Conservation (phyloP, 2,797 vertebrate genomes). For the Aldrovandia affinis region DNA sequence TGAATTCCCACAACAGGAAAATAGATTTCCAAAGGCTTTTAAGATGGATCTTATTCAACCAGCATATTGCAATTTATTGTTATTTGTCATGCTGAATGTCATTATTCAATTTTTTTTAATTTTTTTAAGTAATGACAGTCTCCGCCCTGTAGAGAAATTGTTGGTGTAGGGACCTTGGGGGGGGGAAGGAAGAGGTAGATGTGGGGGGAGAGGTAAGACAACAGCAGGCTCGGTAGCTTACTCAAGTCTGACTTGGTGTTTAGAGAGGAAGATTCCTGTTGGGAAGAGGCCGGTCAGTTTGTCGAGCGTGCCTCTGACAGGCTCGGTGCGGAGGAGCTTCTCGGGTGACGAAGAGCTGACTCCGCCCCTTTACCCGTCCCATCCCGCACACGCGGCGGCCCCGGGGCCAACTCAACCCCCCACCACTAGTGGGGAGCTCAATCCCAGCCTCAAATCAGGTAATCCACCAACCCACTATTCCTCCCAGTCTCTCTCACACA, state of each 20-base stretch:
- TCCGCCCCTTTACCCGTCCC: slow-evolving; percentile 83
- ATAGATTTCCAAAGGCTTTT: background rate
- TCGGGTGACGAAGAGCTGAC: slow-evolving; percentile 89
- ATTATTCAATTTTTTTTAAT: background rate
- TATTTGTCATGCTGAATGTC: background rate
- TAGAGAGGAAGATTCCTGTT: slow-evolving; percentile 94
- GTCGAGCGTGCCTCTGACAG: slow-evolving; percentile 81
- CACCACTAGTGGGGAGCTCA: slow-evolving; percentile 77
- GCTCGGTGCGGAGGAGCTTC: slow-evolving; percentile 86
- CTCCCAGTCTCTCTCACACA: slow-evolving; percentile 31
- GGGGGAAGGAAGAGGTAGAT: background rate
- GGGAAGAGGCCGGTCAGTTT: slow-evolving; percentile 91
- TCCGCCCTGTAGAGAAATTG: slow-evolving; percentile 19
- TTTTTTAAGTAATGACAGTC: slow-evolving; percentile 4
- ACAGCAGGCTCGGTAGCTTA: slow-evolving; percentile 70
- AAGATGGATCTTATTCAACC: background rate
- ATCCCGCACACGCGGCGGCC: slow-evolving; percentile 73
- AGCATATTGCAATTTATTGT: slow-evolving; percentile 12
- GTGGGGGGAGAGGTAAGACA: slow-evolving; percentile 1
- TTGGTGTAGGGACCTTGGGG: slow-evolving; percentile 11
- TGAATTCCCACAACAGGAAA: slow-evolving; percentile 19
- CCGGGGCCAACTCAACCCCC: slow-evolving; percentile 79
- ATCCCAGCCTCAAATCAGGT: slow-evolving; percentile 90
- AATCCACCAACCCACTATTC: slow-evolving; percentile 70
- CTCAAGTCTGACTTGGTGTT: slow-evolving; percentile 92